Evolutionary conservation across 2,888 invertebrate genomes (phyloP).

Genomic region (Yponomeuta plumbellus): DNA sequence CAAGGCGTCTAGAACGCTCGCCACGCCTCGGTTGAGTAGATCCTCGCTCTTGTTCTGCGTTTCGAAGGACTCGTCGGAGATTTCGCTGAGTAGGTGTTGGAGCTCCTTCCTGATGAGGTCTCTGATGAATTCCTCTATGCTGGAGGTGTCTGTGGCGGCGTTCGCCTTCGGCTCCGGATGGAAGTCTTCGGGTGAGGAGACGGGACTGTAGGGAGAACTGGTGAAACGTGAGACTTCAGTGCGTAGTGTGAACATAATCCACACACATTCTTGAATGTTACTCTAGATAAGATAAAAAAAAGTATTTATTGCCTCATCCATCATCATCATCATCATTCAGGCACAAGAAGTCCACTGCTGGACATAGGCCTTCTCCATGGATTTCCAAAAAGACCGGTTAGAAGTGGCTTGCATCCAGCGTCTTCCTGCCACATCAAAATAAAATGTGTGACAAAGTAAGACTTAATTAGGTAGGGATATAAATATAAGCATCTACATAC

Average conservation of each 20-base stretch:
- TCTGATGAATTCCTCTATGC: slow-evolving; percentile 62
- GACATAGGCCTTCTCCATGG: no score
- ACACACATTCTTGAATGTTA: no score
- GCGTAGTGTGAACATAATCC: background rate
- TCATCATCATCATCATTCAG: no score
- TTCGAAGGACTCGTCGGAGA: slow-evolving; percentile 36
- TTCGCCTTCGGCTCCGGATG: slow-evolving; percentile 40
- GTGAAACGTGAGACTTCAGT: background rate
- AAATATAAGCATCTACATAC: no score
- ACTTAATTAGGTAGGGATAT: no score
- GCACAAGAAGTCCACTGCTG: no score
- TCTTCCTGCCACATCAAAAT: no score
- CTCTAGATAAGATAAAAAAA: no score
- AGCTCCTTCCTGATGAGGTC: slow-evolving; percentile 62
- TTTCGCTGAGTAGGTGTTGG: slow-evolving; percentile 50
- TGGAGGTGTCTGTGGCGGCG: slow-evolving; percentile 58
- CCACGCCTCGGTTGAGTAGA: slow-evolving; percentile 49
- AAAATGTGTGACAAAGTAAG: no score
- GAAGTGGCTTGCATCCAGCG: no score
- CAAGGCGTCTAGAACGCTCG: slow-evolving; percentile 53
- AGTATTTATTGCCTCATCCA: no score
- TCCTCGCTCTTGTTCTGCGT: slow-evolving; percentile 41
- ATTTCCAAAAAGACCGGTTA: no score
- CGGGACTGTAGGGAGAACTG: background rate
- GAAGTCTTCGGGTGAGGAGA: slow-evolving; percentile 25